phyloP scores from a whole-genome alignment of 2,888 invertebrate species.

The Ypsolopha sequella region DNA sequence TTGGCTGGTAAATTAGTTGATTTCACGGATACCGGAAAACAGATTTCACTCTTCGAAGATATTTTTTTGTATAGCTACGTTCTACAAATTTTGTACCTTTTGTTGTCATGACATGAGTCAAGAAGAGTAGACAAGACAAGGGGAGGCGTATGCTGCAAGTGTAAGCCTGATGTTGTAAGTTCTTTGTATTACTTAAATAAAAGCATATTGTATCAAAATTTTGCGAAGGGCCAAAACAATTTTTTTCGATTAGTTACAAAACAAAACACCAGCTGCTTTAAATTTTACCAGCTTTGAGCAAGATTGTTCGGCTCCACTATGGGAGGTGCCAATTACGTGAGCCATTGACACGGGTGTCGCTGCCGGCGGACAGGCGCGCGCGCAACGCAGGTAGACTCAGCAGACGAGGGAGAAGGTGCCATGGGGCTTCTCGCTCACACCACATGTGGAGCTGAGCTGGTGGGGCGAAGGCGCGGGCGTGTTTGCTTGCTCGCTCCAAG shows the following conservation, averaged over 20 bases:
- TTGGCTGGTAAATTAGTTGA: not conserved
- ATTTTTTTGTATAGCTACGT: not conserved
- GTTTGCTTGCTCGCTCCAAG: slow-evolving; percentile 40
- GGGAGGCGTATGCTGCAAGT: too few species aligned
- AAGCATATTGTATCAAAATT: too few species aligned
- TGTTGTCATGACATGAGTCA: too few species aligned
- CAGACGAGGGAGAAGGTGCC: slow-evolving; percentile 15
- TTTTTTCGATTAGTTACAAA: not conserved
- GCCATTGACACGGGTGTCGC: slow-evolving; percentile 62
- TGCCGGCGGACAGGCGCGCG: slow-evolving; percentile 47
- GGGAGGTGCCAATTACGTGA: slow-evolving; percentile 25
- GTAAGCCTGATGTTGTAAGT: too few species aligned
- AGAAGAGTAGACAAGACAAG: too few species aligned
- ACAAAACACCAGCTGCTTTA: slow-evolving; percentile 3
- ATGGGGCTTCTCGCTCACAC: slow-evolving; percentile 36
- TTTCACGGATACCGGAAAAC: not conserved
- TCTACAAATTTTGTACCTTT: too few species aligned
- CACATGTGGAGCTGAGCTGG: slow-evolving; percentile 45
- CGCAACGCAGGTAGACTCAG: slow-evolving; percentile 64
- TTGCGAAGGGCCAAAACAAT: too few species aligned
- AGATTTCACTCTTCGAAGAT: not conserved
- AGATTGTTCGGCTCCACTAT: slow-evolving; percentile 3
- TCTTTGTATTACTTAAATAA: too few species aligned
- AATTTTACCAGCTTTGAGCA: slow-evolving; percentile 9
- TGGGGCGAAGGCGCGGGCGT: slow-evolving; percentile 61